Conservation (phyloP, 2,113 vertebrate species). For the Pelusios castaneus region DNA sequence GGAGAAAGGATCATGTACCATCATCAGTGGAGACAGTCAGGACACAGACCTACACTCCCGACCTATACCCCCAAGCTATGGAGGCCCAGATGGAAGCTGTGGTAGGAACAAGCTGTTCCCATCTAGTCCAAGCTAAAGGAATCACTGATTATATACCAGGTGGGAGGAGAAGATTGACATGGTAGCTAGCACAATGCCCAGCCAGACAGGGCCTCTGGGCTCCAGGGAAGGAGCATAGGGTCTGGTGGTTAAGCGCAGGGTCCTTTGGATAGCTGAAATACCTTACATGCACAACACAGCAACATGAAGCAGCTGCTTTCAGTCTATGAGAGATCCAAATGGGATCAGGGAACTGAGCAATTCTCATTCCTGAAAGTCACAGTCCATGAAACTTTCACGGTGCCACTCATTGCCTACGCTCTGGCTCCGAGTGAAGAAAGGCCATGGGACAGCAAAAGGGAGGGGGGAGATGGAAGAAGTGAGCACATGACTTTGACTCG, state of each 20-base stretch:
- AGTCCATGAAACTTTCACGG: not conserved
- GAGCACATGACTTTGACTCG: not conserved
- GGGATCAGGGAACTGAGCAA: not conserved
- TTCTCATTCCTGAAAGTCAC: not conserved
- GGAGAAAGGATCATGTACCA: not conserved
- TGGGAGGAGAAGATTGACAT: not conserved
- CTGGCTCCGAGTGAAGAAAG: not conserved
- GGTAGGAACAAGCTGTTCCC: not conserved
- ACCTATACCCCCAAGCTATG: not conserved
- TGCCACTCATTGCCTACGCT: not conserved
- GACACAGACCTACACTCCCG: not conserved
- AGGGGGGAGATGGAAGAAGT: conserved; percentile 2
- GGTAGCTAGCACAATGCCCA: not conserved
- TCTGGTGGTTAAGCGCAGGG: not conserved
- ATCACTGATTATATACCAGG: not conserved
- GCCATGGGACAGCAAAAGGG: not conserved
- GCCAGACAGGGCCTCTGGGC: not conserved
- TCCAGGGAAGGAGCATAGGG: not conserved
- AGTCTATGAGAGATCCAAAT: not conserved
- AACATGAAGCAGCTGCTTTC: not conserved
- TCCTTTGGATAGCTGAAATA: not conserved
- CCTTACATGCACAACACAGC: fast-evolving
- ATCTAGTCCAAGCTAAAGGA: not conserved
- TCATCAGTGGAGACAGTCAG: not conserved
- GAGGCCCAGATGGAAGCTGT: no score